Evolutionary conservation across 2,113 vertebrate genomes (phyloP).

Genomic region (Pithys albifrons): DNA sequence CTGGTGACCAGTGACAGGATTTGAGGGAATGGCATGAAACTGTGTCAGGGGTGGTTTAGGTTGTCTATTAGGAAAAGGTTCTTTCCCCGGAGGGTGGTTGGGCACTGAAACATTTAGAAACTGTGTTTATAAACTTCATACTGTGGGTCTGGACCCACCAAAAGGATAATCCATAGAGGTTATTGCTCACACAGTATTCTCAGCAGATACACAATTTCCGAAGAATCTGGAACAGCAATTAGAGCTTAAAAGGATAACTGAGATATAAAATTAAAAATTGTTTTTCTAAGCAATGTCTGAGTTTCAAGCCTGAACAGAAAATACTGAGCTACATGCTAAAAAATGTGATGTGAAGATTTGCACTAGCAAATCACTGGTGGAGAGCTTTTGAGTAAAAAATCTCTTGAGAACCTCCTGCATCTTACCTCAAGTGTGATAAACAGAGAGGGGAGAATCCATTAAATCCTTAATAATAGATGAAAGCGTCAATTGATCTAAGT

Average conservation of each 20-base stretch:
- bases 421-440: slow-evolving; percentile 41
- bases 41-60: background rate
- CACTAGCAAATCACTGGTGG: background rate
- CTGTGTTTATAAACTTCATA: background rate
- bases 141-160: background rate
- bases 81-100: background rate
- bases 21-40: background rate
- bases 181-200: background rate
- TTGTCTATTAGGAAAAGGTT: rapidly evolving
- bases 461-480: slow-evolving; percentile 65
- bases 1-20: background rate
- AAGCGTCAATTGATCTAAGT: slow-evolving; percentile 50
- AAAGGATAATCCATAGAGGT: background rate
- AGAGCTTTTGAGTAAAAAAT: slow-evolving; percentile 21
- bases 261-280: background rate
- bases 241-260: background rate
- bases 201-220: background rate
- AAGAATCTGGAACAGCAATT: background rate
- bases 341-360: background rate
- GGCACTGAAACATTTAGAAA: background rate
- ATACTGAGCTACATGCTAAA: background rate
- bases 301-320: background rate
- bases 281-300: background rate
- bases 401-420: slow-evolving; percentile 25
- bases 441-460: slow-evolving; percentile 21